These are phyloP conservation scores for Muscicapa adusta DNA, from an alignment of 2,113 vertebrate genomes.

Conservation along the genomic window DNA sequence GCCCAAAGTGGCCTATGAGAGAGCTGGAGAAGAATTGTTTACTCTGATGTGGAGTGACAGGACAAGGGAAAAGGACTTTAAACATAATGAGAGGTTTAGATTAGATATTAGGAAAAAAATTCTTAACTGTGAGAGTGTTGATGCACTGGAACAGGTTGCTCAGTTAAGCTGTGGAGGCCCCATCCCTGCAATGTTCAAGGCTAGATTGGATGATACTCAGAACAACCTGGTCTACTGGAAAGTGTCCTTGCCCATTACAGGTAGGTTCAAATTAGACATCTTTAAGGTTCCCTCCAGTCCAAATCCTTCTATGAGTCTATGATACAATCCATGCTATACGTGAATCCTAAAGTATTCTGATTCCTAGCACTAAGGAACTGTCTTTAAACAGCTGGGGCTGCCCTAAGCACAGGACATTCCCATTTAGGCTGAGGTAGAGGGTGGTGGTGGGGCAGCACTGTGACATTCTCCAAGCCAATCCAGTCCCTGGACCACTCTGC, in stretches of 20 bases:
- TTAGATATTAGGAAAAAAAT: neutral
- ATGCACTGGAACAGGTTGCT: neutral
- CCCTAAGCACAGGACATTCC: neutral
- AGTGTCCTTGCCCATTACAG: neutral
- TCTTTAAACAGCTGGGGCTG: neutral
- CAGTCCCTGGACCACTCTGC: accelerated
- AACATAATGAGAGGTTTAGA: neutral
- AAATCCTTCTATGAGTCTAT: neutral
- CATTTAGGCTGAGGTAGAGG: accelerated
- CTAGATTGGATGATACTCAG: neutral
- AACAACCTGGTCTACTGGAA: neutral
- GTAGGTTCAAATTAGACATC: neutral
- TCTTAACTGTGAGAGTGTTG: neutral
- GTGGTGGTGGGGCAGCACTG: neutral
- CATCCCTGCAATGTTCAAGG: neutral
- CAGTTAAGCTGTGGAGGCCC: neutral
- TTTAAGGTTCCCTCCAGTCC: neutral
- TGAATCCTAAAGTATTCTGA: neutral
- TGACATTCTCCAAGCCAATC: neutral
- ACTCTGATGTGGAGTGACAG: neutral
- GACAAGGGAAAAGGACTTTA: neutral
- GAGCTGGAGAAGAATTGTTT: neutral
- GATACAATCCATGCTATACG: neutral
- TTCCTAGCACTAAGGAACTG: neutral
- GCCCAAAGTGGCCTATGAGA: neutral